phyloP scores from a whole-genome alignment of 2,797 vertebrate species.

The Pelochelys cantorii region DNA sequence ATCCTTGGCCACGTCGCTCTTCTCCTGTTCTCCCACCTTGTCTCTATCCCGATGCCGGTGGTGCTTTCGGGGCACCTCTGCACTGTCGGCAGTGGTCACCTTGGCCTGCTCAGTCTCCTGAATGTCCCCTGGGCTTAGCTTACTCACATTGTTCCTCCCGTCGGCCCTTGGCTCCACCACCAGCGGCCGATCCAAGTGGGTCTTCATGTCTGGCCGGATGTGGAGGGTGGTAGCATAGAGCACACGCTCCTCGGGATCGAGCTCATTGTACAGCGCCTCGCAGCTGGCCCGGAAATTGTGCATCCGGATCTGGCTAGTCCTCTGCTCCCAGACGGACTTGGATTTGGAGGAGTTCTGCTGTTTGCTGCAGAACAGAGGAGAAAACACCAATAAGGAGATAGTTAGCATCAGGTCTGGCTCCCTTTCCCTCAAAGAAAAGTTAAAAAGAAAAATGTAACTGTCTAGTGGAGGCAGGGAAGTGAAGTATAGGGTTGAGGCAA shows the following conservation, averaged over 20 bases:
- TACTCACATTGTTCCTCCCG: constrained; percentile 67
- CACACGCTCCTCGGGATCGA: constrained; percentile 90
- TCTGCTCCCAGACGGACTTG: constrained; percentile 96
- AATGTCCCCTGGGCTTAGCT: constrained; percentile 62
- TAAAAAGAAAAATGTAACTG: background rate
- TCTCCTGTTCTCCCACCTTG: constrained; percentile 78
- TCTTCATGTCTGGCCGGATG: constrained; percentile 93
- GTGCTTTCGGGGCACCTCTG: constrained; percentile 79
- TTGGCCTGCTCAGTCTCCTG: constrained; percentile 66
- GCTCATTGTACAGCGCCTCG: constrained; percentile 93
- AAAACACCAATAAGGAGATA: background rate
- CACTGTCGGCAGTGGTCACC: constrained; percentile 36
- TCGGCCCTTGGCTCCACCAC: constrained; percentile 87
- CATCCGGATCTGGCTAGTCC: constrained; percentile 91
- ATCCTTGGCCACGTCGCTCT: constrained; percentile 38
- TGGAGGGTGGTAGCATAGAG: constrained; percentile 87
- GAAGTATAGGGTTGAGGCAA: constrained; percentile 9
- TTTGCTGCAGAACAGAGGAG: constrained; percentile 83
- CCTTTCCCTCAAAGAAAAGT: background rate
- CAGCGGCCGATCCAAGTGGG: constrained; percentile 92
- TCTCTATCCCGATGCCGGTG: constrained; percentile 83
- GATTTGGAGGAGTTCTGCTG: constrained; percentile 92
- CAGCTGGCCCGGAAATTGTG: constrained; percentile 92
- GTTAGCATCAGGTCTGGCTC: background rate
- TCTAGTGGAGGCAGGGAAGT: background rate